Percentiles rank a stretch among this genome's conserved stretches.
Evolutionary conservation across 2,113 vertebrate genomes (phyloP).

Genomic region (Pteronura brasiliensis): DNA sequence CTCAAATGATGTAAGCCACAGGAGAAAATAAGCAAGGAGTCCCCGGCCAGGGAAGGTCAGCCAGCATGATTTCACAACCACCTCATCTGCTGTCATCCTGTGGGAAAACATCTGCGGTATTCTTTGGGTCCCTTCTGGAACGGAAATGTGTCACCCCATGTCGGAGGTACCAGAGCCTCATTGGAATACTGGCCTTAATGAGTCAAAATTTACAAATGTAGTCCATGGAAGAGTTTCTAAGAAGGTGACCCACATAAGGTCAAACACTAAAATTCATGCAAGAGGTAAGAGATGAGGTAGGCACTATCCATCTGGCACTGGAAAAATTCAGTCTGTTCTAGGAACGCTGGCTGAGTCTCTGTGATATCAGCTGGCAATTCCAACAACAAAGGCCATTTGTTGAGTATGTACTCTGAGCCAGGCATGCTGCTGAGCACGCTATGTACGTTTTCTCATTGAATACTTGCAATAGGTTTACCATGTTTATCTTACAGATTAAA

Average conservation of each 20-base stretch:
- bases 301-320: not conserved
- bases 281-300: not conserved
- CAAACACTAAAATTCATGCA: not conserved
- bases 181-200: not conserved
- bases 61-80: not conserved
- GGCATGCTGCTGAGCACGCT: not conserved
- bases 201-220: not conserved
- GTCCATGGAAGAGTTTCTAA: not conserved
- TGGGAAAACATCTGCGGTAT: not conserved
- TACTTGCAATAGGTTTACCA: not conserved
- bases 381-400: not conserved
- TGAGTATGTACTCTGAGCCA: not conserved
- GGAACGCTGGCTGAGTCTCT: not conserved
- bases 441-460: not conserved
- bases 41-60: not conserved
- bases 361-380: not conserved
- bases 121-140: not conserved
- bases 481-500: not conserved
- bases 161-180: not conserved
- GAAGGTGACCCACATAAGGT: not conserved
- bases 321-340: not conserved
- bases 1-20: not conserved
- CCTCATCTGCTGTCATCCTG: accelerated
- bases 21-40: not conserved
- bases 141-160: not conserved